Evolutionary conservation across 1,140 invertebrate genomes (phyloP), one percentile per base, ranked within the genome.

Genomic region (Heliconius melpomene): DNA sequence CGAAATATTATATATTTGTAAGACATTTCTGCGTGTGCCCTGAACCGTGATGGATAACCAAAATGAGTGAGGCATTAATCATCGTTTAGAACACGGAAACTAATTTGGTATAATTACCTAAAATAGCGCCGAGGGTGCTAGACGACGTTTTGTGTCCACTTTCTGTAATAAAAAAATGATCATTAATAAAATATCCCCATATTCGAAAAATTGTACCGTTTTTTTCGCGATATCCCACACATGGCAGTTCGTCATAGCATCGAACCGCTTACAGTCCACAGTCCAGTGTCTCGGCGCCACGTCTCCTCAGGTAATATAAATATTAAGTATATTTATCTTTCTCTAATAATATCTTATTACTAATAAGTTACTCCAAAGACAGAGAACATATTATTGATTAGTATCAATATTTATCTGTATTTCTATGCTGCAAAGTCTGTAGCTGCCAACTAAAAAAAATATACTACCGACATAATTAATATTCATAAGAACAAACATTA

Each of bases 21-120:
- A 66, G 60, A 80, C 71, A 80, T 80, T 83, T 83, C 76, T 50
- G 82, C 82, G 79, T 83, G 82, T 76, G 70, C 36, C 38, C 26
- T 40, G 54, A 20, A 50, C 57, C 36, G 78, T 85, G 84, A 85
- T 85, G 77, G 82, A 85, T 85, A 73, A 75, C 74, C 72, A 52
- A 79, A 82, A 78, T 74, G 32, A 71, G 79, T 46, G 26, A 66
- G 60, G 26, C 60, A 85, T 84, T 82, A 84, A 87, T 85, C 81
- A 87, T 78, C 78, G 74, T 74, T 74, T 79, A 73, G 36, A 70
- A 72, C 77, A 79, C 76, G 79, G 79, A 74, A 85, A 83, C 79
- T 83, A 83, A 85, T 66, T 26, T 66, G 60, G 26, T 26, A 66
- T 66, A 66, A 66, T 85, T 85, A 85, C 76, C 76, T 80, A 71